A percentile compares a stretch with the other conserved stretches of the same genome.
Conservation (phyloP, 2,113 vertebrate species). For the Bucco capensis region DNA sequence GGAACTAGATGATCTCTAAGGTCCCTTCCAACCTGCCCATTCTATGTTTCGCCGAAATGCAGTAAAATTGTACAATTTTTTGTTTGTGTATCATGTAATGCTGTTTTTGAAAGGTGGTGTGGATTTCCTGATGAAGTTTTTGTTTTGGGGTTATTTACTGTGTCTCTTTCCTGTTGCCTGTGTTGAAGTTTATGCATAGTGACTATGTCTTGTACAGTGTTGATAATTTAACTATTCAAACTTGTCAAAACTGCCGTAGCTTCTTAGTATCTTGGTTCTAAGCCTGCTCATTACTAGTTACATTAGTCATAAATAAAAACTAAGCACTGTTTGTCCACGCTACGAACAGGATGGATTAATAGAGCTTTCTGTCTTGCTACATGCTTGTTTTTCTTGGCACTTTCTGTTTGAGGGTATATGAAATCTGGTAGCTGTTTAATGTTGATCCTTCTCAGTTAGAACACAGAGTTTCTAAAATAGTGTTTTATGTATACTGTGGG, state of each 20-base stretch:
- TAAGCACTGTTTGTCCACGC: neutral
- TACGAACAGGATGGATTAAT: neutral
- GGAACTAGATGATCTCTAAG: too few species aligned
- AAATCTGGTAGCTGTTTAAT: neutral
- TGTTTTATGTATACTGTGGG: neutral
- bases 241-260: neutral
- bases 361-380: neutral
- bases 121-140: neutral
- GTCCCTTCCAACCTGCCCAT: too few species aligned
- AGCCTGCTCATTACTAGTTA: neutral
- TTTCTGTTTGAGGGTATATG: neutral
- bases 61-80: neutral
- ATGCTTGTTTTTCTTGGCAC: neutral
- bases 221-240: neutral
- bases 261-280: neutral
- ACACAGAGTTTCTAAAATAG: neutral
- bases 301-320: neutral
- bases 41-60: neutral
- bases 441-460: neutral
- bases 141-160: neutral
- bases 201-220: neutral
- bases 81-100: neutral
- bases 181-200: neutral
- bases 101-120: neutral
- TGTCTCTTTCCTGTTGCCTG: neutral